Evolutionary conservation across 1,140 invertebrate species (phyloP).

Genomic region (Akabosia matsudoensis): DNA sequence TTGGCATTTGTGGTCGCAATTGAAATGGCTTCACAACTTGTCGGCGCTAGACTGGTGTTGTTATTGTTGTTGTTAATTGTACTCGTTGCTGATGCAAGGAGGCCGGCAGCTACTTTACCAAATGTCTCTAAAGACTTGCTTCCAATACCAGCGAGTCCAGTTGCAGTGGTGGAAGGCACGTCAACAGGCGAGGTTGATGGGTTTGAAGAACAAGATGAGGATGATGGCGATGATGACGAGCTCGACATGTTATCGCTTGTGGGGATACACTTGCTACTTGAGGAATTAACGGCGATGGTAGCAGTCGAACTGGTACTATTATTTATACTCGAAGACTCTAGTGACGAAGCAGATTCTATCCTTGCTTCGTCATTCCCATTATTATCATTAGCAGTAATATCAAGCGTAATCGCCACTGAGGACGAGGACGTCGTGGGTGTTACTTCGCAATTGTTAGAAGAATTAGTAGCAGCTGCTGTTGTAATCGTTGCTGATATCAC

Average conservation of each 20-base stretch:
- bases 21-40: conserved; percentile 28
- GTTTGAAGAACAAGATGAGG: not conserved
- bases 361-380: not conserved
- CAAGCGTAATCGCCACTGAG: not conserved
- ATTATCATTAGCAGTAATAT: conserved; percentile 7
- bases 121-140: conserved; percentile 37
- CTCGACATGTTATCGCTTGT: not conserved
- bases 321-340: not conserved
- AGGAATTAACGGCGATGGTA: not conserved
- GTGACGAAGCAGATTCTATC: not conserved
- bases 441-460: not conserved
- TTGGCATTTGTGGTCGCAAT: conserved; percentile 12
- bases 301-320: not conserved
- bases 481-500: not conserved
- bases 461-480: not conserved
- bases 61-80: conserved; percentile 34
- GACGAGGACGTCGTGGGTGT: conserved; percentile 1
- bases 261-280: not conserved
- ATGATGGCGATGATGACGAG: conserved; percentile 12
- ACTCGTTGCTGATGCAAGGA: conserved; percentile 39
- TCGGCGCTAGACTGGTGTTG: conserved; percentile 36
- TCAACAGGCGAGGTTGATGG: conserved; percentile 20
- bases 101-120: conserved; percentile 44
- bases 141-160: conserved; percentile 1
- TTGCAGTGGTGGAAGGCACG: not conserved